Evolutionary conservation across 2,888 invertebrate genomes (phyloP).

Genomic region (Microplitis deprimator): DNA sequence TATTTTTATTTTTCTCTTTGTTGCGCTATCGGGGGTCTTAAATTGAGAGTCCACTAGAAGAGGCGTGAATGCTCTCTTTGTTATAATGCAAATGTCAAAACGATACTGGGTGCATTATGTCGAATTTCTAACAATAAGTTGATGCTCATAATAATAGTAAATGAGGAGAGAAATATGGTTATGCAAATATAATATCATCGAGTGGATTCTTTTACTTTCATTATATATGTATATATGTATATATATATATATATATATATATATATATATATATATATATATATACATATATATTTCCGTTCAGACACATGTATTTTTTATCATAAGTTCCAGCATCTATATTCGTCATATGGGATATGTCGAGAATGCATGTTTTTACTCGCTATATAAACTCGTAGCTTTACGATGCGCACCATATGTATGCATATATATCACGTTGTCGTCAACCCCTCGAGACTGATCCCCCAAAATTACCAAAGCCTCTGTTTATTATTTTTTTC

Average conservation of each 20-base stretch:
- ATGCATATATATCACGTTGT: slow-evolving; percentile 59
- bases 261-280: slow-evolving; percentile 17
- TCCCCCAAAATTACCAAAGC: slow-evolving; percentile 62
- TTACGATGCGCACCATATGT: slow-evolving; percentile 47
- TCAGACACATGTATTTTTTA: neutral
- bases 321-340: neutral
- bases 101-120: slow-evolving; percentile 56
- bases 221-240: slow-evolving; percentile 1
- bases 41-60: slow-evolving; percentile 57
- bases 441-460: slow-evolving; percentile 58
- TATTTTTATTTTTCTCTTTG: slow-evolving; percentile 8
- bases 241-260: slow-evolving; percentile 8
- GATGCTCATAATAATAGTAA: slow-evolving; percentile 65
- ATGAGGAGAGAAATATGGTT: slow-evolving; percentile 68
- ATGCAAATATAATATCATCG: slow-evolving; percentile 56
- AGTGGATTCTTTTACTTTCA: slow-evolving; percentile 16
- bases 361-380: slow-evolving; percentile 26
- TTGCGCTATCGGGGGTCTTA: slow-evolving; percentile 37
- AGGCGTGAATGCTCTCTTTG: slow-evolving; percentile 70
- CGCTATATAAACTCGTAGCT: slow-evolving; percentile 10
- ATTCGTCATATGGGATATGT: slow-evolving; percentile 30
- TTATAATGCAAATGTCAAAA: slow-evolving; percentile 67
- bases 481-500: slow-evolving; percentile 64
- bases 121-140: slow-evolving; percentile 38
- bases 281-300: slow-evolving; percentile 15